Evolutionary conservation across 2,888 invertebrate species (phyloP), one percentile per base, ranked within the genome.

Genomic region (Chaetogeoica ovagalla): DNA sequence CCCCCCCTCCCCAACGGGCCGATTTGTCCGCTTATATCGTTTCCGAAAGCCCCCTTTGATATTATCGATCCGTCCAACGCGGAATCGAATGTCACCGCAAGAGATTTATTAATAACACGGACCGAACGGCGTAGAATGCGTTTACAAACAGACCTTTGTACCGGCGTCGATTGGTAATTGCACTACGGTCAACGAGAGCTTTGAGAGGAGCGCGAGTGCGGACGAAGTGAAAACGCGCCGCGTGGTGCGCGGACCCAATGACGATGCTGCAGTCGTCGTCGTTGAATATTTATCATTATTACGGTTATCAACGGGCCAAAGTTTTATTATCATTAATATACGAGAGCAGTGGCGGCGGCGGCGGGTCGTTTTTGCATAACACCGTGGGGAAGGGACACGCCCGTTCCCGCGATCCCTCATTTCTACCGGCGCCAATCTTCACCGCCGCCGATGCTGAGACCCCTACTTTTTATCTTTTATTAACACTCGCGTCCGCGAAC

Each of bases 221-320:
- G 30, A 30, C 30, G 30, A 30, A 30, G 30, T 30, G 30, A 30
- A 30, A 39, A 39, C 6, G 11, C 9, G 30, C 30, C 30, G 30
- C 30, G 30, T 30, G 48, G 48, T 13, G 48, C 13, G 48, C 13
- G 11, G 8, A 39, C 15, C 39, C 21, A 9, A 13, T 6, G n/a
- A 11, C 66, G 17, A 15, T 68, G 43, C 43, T 65, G 39, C 19
- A 55, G 21, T 57, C 57, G 11, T 39, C 65, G 21, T 57, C 57
- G 11, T 39, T 75, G 65, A 75, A 75, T 75, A 75, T 77, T 79
- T 79, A 79, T 71, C 63, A 39, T 79, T 77, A 77, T 77, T 79
- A 79, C 70, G 71, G 79, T 79, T 79, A 79, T 79, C 79, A 79
- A 71, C 79, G 57, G 79, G 79, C 79, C 62, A 79, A 79, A 79